A percentile compares a stretch with the other conserved stretches of the same genome.
These are phyloP conservation scores for fruit fly (Drosophila melanogaster) DNA, from an alignment of 1,140 invertebrate genomes.

Conservation along the genomic window Release_6_plus_ISO1_MT NT_033779.5:7933501-7934000, in stretches of 20 bases:
- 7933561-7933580: conserved; percentile 75
- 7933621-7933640: conserved; percentile 4
- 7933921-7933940: neutral
- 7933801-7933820: neutral
- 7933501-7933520: conserved; percentile 77
- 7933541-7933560: conserved; percentile 36
- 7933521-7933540: conserved; percentile 23
- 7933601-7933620: conserved; percentile 13
- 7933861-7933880: neutral
- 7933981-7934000: neutral
- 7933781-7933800: too few relatives aligned
- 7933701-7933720: conserved; percentile 39
- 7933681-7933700: conserved; percentile 35
- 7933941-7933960: too few relatives aligned
- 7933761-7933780: neutral
- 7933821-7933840: neutral
- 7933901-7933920: neutral
- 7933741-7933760: neutral
- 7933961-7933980: too few relatives aligned
- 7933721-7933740: conserved; percentile 20
- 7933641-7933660: conserved; percentile 11
- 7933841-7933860: neutral
- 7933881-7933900: neutral
- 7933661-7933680: neutral
- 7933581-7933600: conserved; percentile 40